Evolutionary conservation across 2,888 invertebrate species (phyloP), one percentile per base, ranked within the genome.

Genomic region (Pterostichus madidus): DNA sequence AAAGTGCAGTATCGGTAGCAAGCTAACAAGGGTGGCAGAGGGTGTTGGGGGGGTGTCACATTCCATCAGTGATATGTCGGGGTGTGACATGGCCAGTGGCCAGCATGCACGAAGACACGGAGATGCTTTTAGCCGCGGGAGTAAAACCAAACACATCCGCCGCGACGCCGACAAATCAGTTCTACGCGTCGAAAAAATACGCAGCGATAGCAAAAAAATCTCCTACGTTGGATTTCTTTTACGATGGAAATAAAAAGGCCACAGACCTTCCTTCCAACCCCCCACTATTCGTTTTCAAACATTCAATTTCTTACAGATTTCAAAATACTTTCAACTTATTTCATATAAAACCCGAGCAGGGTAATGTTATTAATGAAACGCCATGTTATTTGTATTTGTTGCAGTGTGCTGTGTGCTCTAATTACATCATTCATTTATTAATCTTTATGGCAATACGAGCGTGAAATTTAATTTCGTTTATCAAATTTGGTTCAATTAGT

Each of bases 61-160:
- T 76, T 76, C 76, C 76, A 76, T 76, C 76, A 76, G 76, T 49
- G 53, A 76, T 76, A 52, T 76, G 76, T 76, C 76, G 46, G 31
- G 52, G 53, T 52, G 49, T 76, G 52, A 13, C 49, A 4, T 31
- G 17, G 17, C 49, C 75, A 49, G 8, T 32, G 17, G n/a, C 76
- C 52, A 13, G 5, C 7, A 24, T 5, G 5, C 7, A 24, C 10
- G 32, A 31, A 52, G 76, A 76, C 76, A 76, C 76, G 76, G 31
- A 76, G 76, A 76, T 76, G 76, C 76, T 76, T 76, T 76, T 76
- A 76, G 76, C 76, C 76, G 15, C 46, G 49, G 49, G 76, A 76
- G 53, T 76, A 52, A 76, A 49, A 76, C 76, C 76, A 76, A 76
- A 76, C 76, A 76, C 52, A 52, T 24, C 76, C 39, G 39, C 39